Percentiles rank a stretch among this genome's conserved stretches.
Evolutionary conservation across 2,113 vertebrate genomes (phyloP).

Genomic region (Pollimyrus isidori): DNA sequence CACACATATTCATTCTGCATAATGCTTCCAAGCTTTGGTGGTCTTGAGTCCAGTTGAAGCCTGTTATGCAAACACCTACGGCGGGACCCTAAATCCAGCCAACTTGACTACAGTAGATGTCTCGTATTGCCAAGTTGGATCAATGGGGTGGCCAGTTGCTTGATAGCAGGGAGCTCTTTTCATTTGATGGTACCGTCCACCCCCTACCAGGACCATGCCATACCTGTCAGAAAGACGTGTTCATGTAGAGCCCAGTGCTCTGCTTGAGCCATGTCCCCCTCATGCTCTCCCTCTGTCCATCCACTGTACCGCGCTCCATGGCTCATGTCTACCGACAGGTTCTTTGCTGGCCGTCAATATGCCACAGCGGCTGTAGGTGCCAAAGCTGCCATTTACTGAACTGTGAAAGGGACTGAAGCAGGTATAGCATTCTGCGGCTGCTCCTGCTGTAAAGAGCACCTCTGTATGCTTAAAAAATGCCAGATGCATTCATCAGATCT

Average conservation of each 20-base stretch:
- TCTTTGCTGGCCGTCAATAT: background rate
- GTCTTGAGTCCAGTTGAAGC: background rate
- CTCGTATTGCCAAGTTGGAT: background rate
- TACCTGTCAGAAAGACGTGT: background rate
- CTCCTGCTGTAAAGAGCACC: background rate
- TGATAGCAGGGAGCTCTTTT: background rate
- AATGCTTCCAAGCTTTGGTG: background rate
- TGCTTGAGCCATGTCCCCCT: background rate
- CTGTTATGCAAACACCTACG: background rate
- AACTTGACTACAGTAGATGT: background rate
- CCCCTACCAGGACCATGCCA: background rate
- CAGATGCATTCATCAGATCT: background rate
- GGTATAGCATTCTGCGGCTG: background rate
- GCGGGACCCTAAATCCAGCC: background rate
- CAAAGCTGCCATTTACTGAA: background rate
- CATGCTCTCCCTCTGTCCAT: background rate
- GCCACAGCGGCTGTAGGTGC: background rate
- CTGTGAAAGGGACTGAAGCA: background rate
- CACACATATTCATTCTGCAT: background rate
- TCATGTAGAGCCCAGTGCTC: background rate
- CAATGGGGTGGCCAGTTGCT: background rate
- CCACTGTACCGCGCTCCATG: background rate
- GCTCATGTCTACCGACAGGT: background rate
- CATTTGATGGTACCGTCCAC: background rate
- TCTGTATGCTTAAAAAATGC: background rate